phyloP scores from a whole-genome alignment of 64 coral and sea anemone genomes.

The Dendrophyllia cribrosa region DNA sequence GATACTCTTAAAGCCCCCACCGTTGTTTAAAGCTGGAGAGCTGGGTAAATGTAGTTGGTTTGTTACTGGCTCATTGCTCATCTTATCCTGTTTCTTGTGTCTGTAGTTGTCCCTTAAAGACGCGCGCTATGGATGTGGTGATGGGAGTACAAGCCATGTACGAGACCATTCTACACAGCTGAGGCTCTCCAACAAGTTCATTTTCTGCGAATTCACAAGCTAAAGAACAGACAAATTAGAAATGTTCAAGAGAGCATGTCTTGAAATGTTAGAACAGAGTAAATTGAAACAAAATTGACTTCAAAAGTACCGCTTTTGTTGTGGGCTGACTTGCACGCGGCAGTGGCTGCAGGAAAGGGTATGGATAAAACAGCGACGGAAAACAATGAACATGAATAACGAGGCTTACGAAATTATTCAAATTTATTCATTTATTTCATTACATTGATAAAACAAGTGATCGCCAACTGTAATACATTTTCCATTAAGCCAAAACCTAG shows the following conservation, averaged over 20 bases:
- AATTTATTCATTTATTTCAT: too few relatives aligned
- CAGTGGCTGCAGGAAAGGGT: neutral
- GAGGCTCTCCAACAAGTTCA: neutral
- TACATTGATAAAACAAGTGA: too few relatives aligned
- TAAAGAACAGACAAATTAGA: too few relatives aligned
- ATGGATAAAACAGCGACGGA: too few relatives aligned
- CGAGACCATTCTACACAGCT: slow-evolving; percentile 71
- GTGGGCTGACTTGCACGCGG: too few relatives aligned
- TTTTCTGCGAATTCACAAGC: neutral
- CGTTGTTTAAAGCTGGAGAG: neutral
- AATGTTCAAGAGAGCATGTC: neutral
- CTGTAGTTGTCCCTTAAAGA: slow-evolving; percentile 78
- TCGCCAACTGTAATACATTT: too few relatives aligned
- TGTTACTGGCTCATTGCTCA: neutral
- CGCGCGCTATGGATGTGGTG: slow-evolving; percentile 80
- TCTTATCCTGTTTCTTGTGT: neutral
- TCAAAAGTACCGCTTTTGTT: too few relatives aligned
- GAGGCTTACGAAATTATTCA: too few relatives aligned
- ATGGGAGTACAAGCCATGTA: slow-evolving; percentile 64
- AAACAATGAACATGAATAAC: too few relatives aligned
- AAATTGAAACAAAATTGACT: neutral
- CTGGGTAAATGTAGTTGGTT: neutral
- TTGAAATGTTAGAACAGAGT: neutral
- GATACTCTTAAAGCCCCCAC: neutral
- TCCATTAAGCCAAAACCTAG: too few relatives aligned